Evolutionary conservation across 2,888 invertebrate genomes (phyloP).

Genomic region (Sepiola atlantica): DNA sequence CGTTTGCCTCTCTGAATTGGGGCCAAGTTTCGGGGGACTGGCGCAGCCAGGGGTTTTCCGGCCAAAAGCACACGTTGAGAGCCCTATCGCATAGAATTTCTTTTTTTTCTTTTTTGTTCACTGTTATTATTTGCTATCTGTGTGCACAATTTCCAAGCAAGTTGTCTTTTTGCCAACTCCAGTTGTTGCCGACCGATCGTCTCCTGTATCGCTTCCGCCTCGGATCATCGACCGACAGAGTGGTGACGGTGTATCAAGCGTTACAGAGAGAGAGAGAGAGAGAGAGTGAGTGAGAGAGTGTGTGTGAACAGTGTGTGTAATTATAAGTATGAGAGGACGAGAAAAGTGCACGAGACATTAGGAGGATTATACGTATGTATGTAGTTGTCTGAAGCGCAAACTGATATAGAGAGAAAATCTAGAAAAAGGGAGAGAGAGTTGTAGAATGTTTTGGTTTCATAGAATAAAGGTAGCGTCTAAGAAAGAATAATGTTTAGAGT

Average conservation of each 20-base stretch:
- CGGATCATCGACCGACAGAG: neutral
- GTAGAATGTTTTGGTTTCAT: no score
- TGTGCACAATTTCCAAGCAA: slow-evolving; percentile 11
- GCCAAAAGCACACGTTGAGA: slow-evolving; percentile 32
- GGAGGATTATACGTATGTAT: no score
- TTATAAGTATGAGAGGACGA: no score
- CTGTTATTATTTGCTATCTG: slow-evolving; percentile 32
- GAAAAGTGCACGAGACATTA: no score
- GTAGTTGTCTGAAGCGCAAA: no score
- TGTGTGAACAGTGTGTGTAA: no score
- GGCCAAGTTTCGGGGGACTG: slow-evolving; percentile 1
- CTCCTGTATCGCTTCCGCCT: neutral
- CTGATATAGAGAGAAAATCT: no score
- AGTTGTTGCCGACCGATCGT: slow-evolving; percentile 32
- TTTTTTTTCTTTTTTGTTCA: neutral
- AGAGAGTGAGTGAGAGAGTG: no score
- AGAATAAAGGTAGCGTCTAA: no score
- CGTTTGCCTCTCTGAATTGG: slow-evolving; percentile 32
- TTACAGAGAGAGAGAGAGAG: neutral
- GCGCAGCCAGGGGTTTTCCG: neutral
- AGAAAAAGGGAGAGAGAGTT: no score
- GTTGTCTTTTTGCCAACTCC: neutral
- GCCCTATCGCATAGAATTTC: neutral
- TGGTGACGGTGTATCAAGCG: neutral
- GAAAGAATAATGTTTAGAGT: no score